phyloP scores from a whole-genome alignment of 53 echinoderm and acorn worm species.

The Apostichopus leukothele region DNA sequence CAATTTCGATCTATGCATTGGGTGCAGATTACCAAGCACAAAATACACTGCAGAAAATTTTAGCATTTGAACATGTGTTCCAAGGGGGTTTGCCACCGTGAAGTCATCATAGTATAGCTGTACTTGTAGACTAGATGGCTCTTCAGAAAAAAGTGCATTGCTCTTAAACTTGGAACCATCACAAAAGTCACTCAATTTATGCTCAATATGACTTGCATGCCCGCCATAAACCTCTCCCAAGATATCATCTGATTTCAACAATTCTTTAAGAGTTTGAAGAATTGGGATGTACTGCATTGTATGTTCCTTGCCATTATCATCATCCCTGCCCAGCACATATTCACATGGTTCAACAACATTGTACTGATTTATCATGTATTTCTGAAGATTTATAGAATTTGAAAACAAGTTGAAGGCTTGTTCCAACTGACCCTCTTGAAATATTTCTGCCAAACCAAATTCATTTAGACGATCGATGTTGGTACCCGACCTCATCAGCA shows the following conservation, averaged over 20 bases:
- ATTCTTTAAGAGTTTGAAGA: slow-evolving; percentile 4
- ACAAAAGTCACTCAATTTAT: slow-evolving; percentile 13
- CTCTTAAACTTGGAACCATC: slow-evolving; percentile 23
- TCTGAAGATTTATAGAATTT: not conserved
- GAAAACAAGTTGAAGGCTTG: not conserved
- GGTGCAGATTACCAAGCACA: slow-evolving; percentile 38
- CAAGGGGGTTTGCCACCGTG: slow-evolving; percentile 28
- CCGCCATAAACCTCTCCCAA: slow-evolving; percentile 26
- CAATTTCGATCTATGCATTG: slow-evolving; percentile 19
- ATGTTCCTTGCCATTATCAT: slow-evolving; percentile 20
- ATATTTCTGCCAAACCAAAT: slow-evolving; percentile 18
- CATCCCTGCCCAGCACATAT: slow-evolving; percentile 13
- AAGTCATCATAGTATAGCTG: slow-evolving; percentile 48
- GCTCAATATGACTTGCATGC: not conserved
- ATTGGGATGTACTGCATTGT: slow-evolving; percentile 47
- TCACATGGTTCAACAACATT: slow-evolving; percentile 18
- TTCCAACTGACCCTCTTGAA: not conserved
- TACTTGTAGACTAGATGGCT: slow-evolving; percentile 21
- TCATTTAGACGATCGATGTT: not conserved
- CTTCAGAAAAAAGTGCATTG: not conserved
- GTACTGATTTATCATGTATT: not conserved
- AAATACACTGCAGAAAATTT: slow-evolving; percentile 44
- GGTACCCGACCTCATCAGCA: not conserved
- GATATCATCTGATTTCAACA: slow-evolving; percentile 14
- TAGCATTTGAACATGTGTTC: not conserved